Evolutionary conservation across 2,888 invertebrate genomes (phyloP).

Genomic region (Dendrolimus houi): DNA sequence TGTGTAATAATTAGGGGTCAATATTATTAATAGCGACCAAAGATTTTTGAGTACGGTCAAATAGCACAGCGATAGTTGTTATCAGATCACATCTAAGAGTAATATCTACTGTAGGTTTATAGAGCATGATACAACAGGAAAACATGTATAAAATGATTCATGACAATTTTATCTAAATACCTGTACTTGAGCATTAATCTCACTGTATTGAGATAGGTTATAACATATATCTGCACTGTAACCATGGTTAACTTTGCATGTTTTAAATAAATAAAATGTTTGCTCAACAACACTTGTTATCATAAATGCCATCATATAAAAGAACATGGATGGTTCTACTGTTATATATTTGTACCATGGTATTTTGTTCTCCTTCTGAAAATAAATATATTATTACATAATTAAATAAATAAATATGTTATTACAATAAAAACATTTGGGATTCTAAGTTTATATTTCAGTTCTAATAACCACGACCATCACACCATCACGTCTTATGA

Average conservation of each 20-base stretch:
- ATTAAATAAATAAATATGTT: no score
- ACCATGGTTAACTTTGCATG: slow-evolving; percentile 85
- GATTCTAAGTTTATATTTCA: no score
- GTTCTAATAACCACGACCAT: no score
- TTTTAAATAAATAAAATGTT: slow-evolving; percentile 85
- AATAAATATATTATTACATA: slow-evolving; percentile 3
- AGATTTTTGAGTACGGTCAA: no score
- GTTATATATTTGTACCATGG: slow-evolving; percentile 76
- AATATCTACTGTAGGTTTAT: no score
- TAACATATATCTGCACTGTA: slow-evolving; percentile 81
- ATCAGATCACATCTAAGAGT: no score
- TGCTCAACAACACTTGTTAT: slow-evolving; percentile 87
- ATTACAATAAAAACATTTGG: no score
- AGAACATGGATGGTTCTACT: slow-evolving; percentile 91
- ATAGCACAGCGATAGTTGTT: no score
- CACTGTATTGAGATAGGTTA: slow-evolving; percentile 68
- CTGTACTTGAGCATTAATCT: slow-evolving; percentile 82
- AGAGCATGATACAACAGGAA: not conserved
- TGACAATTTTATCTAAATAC: slow-evolving; percentile 39
- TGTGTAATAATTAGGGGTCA: no score
- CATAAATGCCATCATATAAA: slow-evolving; percentile 93
- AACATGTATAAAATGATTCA: not conserved
- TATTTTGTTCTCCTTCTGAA: slow-evolving; percentile 22
- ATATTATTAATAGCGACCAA: no score
- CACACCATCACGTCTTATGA: no score